Evolutionary conservation across 1,140 invertebrate species (phyloP).

Genomic region (Pseudomyrmex concolor): DNA sequence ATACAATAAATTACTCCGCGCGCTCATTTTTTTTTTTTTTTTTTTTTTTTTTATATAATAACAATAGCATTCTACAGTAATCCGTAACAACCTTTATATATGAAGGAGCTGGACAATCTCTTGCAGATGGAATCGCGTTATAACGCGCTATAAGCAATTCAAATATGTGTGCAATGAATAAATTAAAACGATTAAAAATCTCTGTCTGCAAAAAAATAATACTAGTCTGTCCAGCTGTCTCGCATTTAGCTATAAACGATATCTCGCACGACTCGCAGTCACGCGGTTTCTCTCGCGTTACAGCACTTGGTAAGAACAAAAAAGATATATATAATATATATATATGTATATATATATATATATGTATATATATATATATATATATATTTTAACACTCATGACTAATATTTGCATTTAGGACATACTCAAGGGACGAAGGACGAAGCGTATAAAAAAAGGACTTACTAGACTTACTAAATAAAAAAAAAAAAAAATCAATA

Average conservation of each 20-base stretch:
- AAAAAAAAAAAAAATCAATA: neutral
- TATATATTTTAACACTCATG: neutral
- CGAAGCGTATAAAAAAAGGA: conserved; percentile 4
- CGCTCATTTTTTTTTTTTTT: neutral
- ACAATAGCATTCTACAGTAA: conserved; percentile 45
- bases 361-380: too few relatives aligned
- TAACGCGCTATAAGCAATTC: conserved; percentile 14
- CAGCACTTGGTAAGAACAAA: conserved; percentile 15
- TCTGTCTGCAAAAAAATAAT: conserved; percentile 1
- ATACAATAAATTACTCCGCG: conserved; percentile 54
- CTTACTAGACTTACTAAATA: conserved; percentile 20
- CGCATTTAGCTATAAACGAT: neutral
- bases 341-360: neutral
- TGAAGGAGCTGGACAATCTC: neutral
- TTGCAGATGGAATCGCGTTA: conserved; percentile 7
- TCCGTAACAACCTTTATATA: conserved; percentile 52
- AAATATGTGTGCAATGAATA: conserved; percentile 17
- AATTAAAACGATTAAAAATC: conserved; percentile 47
- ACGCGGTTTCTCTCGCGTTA: neutral
- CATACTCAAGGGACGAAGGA: neutral
- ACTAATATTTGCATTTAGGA: neutral
- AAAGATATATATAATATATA: too few relatives aligned
- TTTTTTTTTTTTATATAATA: neutral
- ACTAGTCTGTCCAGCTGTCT: neutral
- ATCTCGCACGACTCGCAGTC: neutral